phyloP scores from a whole-genome alignment of 2,113 vertebrate species.

The Seriola rivoliana region DNA sequence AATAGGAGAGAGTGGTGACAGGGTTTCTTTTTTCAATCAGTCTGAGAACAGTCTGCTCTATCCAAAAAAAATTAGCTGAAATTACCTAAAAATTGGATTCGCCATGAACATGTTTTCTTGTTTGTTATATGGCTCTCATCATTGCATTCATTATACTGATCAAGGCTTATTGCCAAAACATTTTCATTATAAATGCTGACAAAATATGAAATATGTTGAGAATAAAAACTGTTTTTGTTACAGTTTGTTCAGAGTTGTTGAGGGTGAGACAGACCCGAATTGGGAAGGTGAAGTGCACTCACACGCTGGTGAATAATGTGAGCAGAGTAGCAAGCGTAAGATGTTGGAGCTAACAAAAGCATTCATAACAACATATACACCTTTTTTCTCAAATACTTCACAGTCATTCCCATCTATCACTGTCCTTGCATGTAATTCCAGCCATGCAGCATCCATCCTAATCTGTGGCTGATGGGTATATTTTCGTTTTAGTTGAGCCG shows the following conservation, averaged over 20 bases:
- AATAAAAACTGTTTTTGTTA: slow-evolving; percentile 21
- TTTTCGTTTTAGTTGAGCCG: no score
- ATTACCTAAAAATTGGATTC: slow-evolving; percentile 19
- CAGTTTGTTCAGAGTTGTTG: slow-evolving; percentile 32
- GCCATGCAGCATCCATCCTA: neutral
- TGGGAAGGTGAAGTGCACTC: slow-evolving; percentile 9
- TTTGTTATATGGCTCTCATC: slow-evolving; percentile 19
- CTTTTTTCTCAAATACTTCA: neutral
- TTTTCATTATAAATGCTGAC: slow-evolving; percentile 14
- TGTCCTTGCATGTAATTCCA: neutral
- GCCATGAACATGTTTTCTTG: slow-evolving; percentile 10
- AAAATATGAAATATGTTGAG: slow-evolving; percentile 25
- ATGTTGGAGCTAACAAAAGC: neutral
- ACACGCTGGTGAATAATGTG: neutral
- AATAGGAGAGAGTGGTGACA: neutral
- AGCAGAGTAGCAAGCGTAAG: slow-evolving; percentile 5
- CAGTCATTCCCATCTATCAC: no score
- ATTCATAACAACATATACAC: neutral
- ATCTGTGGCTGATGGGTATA: neutral
- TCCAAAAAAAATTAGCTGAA: neutral
- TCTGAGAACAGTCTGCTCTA: slow-evolving; percentile 2
- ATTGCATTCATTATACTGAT: slow-evolving; percentile 22
- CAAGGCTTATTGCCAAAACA: slow-evolving; percentile 1
- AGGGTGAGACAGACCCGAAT: slow-evolving; percentile 26
- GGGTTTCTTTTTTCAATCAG: neutral